phyloP scores from a whole-genome alignment of 1,140 invertebrate genomes.

The Ectropis grisescens region DNA sequence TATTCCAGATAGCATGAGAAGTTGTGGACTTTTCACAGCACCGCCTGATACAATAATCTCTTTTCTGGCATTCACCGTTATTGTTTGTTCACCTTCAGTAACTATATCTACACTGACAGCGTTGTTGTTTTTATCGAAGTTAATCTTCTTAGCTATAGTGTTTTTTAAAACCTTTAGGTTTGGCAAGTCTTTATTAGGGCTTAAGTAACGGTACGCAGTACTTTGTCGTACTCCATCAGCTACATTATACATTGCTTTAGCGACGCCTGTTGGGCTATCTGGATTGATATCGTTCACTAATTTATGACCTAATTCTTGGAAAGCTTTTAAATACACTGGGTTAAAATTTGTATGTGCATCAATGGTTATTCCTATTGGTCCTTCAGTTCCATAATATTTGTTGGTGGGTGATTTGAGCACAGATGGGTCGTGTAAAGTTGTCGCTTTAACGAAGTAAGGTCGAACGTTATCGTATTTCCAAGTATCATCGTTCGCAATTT shows the following conservation, averaged over 20 bases:
- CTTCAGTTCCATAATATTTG: constrained; percentile 22
- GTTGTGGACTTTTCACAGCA: constrained; percentile 3
- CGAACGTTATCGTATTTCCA: constrained; percentile 72
- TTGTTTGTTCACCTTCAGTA: constrained; percentile 8
- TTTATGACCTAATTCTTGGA: constrained; percentile 22
- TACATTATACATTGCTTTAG: constrained; percentile 76
- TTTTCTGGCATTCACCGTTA: constrained; percentile 2
- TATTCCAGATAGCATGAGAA: constrained; percentile 5
- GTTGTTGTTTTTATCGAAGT: neutral
- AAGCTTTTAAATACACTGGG: constrained; percentile 17
- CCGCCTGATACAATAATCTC: constrained; percentile 7
- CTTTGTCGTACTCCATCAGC: constrained; percentile 71
- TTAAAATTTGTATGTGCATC: constrained; percentile 4
- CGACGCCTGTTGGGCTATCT: constrained; percentile 76
- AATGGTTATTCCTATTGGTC: constrained; percentile 17
- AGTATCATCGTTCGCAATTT: constrained; percentile 68
- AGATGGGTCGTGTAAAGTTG: constrained; percentile 13
- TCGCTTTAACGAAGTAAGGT: constrained; percentile 30
- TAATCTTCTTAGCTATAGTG: neutral
- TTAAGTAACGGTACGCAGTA: neutral
- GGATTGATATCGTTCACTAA: constrained; percentile 77
- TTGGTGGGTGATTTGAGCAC: too few relatives aligned
- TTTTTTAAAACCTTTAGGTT: neutral
- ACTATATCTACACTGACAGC: neutral
- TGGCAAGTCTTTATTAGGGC: neutral